Percentiles rank a stretch among this genome's conserved stretches.
Conservation (phyloP, 2,888 invertebrate species). For the Creontiades dilutus region DNA sequence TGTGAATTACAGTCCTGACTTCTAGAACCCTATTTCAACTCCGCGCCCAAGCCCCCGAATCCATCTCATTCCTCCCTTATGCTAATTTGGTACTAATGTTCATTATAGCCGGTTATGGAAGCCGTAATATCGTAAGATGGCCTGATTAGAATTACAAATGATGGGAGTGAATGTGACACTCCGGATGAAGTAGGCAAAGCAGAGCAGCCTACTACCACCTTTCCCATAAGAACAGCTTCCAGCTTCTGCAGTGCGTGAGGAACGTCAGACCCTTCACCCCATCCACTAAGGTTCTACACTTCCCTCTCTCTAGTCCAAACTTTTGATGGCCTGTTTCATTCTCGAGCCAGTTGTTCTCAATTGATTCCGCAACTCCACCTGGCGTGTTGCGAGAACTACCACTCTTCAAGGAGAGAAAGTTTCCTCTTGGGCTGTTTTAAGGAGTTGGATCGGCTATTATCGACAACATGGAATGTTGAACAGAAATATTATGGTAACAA, state of each 20-base stretch:
- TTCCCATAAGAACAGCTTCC: constrained; percentile 47
- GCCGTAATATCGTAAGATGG: constrained; percentile 65
- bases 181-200: constrained; percentile 35
- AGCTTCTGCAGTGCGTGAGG: constrained; percentile 49
- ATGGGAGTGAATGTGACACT: constrained; percentile 64
- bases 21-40: constrained; percentile 51
- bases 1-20: constrained; percentile 68
- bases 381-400: background rate
- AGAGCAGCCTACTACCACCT: constrained; percentile 38
- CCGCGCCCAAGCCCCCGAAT: background rate
- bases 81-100: constrained; percentile 71
- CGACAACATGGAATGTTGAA: too few species aligned
- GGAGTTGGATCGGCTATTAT: background rate
- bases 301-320: background rate
- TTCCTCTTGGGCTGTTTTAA: background rate
- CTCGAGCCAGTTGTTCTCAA: constrained; percentile 40
- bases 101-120: constrained; percentile 66
- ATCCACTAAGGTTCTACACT: background rate
- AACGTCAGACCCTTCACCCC: background rate
- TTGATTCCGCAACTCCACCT: constrained; percentile 33
- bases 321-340: constrained; percentile 43
- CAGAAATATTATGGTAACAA: too few species aligned
- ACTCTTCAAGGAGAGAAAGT: background rate
- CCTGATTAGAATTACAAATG: constrained; percentile 71
- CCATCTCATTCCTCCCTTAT: constrained; percentile 48